A percentile compares a stretch with the other conserved stretches of the same genome.
These are phyloP conservation scores for Notodonta dromedarius DNA, from an alignment of 2,888 invertebrate species.

Conservation along the genomic window DNA sequence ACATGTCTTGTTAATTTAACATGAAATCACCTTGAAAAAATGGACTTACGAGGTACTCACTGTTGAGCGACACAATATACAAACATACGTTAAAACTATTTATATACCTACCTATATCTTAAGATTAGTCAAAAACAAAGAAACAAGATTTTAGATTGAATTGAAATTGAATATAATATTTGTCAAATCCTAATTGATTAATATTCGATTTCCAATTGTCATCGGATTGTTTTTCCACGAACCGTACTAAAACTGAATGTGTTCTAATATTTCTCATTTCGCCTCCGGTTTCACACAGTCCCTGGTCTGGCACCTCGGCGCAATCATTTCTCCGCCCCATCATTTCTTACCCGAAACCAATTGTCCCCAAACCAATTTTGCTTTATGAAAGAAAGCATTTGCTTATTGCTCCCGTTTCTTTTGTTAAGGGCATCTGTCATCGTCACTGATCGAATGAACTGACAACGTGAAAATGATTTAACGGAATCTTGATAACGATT, in stretches of 20 bases:
- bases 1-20: too few relatives aligned
- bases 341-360: constrained; percentile 59
- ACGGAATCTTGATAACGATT: too few relatives aligned
- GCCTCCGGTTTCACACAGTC: constrained; percentile 16
- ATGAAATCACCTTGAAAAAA: too few relatives aligned
- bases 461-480: constrained; percentile 44
- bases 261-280: constrained; percentile 29
- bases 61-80: too few relatives aligned
- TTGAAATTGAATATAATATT: too few relatives aligned
- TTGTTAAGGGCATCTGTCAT: constrained; percentile 68
- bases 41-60: too few relatives aligned
- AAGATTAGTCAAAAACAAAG: too few relatives aligned
- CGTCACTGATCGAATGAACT: constrained; percentile 60
- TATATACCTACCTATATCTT: too few relatives aligned
- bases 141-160: too few relatives aligned
- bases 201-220: not conserved
- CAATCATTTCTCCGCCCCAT: constrained; percentile 64
- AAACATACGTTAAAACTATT: too few relatives aligned
- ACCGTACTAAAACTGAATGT: constrained; percentile 29
- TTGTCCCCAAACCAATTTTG: constrained; percentile 75
- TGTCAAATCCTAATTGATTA: not conserved
- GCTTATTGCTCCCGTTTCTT: constrained; percentile 75
- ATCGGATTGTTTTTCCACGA: not conserved
- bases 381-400: constrained; percentile 78
- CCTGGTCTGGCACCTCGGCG: constrained; percentile 21